Evolutionary conservation across 2,797 vertebrate genomes (phyloP).

Genomic region (Enteromius mattozi): DNA sequence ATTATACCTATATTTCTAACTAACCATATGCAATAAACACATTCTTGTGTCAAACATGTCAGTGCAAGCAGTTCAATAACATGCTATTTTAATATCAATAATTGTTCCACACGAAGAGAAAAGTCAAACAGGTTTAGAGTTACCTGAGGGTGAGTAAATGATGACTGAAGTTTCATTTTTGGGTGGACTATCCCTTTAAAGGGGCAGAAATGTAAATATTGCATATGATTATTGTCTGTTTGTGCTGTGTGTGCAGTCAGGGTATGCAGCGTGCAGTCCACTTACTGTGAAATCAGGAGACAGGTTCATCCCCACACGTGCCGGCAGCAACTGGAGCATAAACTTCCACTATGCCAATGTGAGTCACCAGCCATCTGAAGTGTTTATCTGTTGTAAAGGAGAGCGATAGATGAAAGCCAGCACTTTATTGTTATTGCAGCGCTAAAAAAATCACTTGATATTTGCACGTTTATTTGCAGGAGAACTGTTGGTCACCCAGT

Average conservation of each 20-base stretch:
- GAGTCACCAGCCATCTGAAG: constrained; percentile 51
- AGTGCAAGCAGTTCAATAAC: not conserved
- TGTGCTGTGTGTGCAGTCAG: constrained; percentile 65
- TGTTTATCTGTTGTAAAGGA: not conserved
- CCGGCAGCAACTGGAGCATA: constrained; percentile 86
- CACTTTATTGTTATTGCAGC: not conserved
- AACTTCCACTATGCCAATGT: constrained; percentile 86
- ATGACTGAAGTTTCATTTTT: not conserved
- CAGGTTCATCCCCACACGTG: constrained; percentile 82
- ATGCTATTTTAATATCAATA: not conserved
- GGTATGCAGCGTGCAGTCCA: constrained; percentile 76
- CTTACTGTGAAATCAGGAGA: constrained; percentile 80
- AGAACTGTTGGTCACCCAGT: constrained; percentile 82
- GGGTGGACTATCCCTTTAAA: not conserved
- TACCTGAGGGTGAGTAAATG: not conserved
- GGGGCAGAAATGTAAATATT: not conserved
- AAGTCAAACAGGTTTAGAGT: not conserved
- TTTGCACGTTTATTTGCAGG: constrained; percentile 65
- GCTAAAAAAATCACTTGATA: not conserved
- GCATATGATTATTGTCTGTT: not conserved
- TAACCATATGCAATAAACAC: not conserved
- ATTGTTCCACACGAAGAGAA: not conserved
- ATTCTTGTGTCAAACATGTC: not conserved
- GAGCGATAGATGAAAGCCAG: not conserved
- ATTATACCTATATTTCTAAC: not conserved